Conservation (phyloP, 1,140 invertebrate genomes). For the Reticulitermes speratus region DNA sequence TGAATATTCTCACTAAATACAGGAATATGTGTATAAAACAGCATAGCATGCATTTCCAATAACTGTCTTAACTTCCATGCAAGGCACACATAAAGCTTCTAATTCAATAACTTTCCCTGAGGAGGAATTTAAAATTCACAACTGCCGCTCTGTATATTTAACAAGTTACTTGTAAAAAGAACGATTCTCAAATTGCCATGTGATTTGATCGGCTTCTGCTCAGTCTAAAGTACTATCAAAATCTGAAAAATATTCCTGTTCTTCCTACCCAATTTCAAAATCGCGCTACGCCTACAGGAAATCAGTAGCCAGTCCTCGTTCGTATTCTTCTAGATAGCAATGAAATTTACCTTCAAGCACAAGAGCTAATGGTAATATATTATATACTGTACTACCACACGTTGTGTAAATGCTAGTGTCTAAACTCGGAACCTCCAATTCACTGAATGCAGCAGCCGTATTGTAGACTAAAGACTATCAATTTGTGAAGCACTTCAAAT, state of each 20-base stretch:
- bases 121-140: neutral
- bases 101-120: neutral
- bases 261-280: neutral
- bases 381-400: neutral
- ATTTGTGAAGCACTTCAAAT: neutral
- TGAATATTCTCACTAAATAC: too few relatives aligned
- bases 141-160: neutral
- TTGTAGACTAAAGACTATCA: neutral
- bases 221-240: neutral
- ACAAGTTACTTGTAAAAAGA: neutral
- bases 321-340: neutral
- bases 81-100: neutral
- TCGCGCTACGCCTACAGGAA: neutral
- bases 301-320: neutral
- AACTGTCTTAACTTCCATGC: neutral
- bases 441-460: neutral
- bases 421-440: neutral
- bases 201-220: neutral
- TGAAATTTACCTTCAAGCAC: neutral
- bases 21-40: too few relatives aligned
- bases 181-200: neutral
- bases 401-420: neutral
- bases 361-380: neutral
- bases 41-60: neutral
- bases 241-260: neutral